These are phyloP conservation scores for Lordiphosa clarofinis DNA, from an alignment of 1,140 invertebrate species.

Conservation along the genomic window DNA sequence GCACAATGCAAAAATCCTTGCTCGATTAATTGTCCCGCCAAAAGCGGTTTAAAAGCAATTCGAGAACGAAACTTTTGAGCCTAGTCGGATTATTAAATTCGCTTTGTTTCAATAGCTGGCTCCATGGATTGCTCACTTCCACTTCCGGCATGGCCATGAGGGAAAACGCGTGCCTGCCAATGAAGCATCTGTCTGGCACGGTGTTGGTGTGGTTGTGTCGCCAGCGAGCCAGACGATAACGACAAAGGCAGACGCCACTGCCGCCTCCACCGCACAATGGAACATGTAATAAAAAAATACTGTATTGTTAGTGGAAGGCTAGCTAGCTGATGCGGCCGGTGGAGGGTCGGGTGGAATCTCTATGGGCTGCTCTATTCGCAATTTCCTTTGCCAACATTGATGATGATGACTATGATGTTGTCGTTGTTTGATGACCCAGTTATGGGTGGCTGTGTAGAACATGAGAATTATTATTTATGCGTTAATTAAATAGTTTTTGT, in stretches of 20 bases:
- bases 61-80: constrained; percentile 41
- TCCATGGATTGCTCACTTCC: constrained; percentile 63
- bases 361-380: constrained; percentile 25
- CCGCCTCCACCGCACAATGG: constrained; percentile 45
- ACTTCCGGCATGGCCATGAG: constrained; percentile 38
- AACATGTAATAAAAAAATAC: constrained; percentile 40
- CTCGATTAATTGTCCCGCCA: constrained; percentile 61
- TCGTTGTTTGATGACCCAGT: constrained; percentile 47
- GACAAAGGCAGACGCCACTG: constrained; percentile 28
- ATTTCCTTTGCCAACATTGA: constrained; percentile 21
- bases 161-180: constrained; percentile 21
- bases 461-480: constrained; percentile 57
- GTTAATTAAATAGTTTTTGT: constrained; percentile 55
- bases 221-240: constrained; percentile 28
- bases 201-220: constrained; percentile 23
- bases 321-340: neutral
- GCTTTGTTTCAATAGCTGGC: constrained; percentile 37
- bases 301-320: constrained; percentile 18
- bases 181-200: constrained; percentile 3
- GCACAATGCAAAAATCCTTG: constrained; percentile 24
- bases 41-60: constrained; percentile 59
- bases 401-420: constrained; percentile 8
- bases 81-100: constrained; percentile 63
- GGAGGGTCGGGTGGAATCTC: constrained; percentile 9
- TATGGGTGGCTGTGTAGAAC: constrained; percentile 26